Evolutionary conservation across 2,888 invertebrate genomes (phyloP).

Genomic region (Erebia epiphron): DNA sequence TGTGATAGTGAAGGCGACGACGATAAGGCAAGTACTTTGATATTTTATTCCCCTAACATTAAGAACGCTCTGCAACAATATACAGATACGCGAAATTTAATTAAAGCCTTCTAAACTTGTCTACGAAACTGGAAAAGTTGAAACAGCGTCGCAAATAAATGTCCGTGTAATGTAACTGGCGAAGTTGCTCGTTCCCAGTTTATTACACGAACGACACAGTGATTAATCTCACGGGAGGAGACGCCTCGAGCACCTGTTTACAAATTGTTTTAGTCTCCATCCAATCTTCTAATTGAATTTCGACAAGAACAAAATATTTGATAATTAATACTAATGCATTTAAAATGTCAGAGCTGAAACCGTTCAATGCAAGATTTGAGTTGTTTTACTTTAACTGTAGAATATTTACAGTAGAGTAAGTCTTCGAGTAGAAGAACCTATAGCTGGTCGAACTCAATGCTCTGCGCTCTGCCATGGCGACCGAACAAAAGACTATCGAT

Average conservation of each 20-base stretch:
- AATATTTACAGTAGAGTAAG: no score
- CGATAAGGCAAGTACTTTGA: conserved; percentile 89
- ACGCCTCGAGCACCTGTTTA: conserved; percentile 54
- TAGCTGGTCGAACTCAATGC: no score
- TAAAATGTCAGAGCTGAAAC: conserved; percentile 40
- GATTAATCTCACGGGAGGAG: conserved; percentile 69
- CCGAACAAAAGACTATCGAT: not conserved
- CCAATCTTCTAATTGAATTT: conserved; percentile 41
- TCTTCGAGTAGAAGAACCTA: no score
- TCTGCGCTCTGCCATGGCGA: not conserved
- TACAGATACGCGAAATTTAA: conserved; percentile 69
- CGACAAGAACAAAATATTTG: conserved; percentile 27
- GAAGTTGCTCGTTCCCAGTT: conserved; percentile 75
- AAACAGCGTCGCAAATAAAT: conserved; percentile 75
- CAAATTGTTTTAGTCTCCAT: conserved; percentile 52
- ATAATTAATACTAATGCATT: conserved; percentile 2
- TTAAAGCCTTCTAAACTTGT: conserved; percentile 62
- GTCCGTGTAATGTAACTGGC: conserved; percentile 78
- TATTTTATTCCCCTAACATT: conserved; percentile 49
- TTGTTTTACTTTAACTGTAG: no score
- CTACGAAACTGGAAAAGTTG: conserved; percentile 70
- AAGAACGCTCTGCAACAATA: conserved; percentile 29
- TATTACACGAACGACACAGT: conserved; percentile 65
- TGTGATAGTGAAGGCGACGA: conserved; percentile 97
- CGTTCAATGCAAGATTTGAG: not conserved